Evolutionary conservation across 1,140 invertebrate species (phyloP).

Genomic region (Bombyx mandarina): DNA sequence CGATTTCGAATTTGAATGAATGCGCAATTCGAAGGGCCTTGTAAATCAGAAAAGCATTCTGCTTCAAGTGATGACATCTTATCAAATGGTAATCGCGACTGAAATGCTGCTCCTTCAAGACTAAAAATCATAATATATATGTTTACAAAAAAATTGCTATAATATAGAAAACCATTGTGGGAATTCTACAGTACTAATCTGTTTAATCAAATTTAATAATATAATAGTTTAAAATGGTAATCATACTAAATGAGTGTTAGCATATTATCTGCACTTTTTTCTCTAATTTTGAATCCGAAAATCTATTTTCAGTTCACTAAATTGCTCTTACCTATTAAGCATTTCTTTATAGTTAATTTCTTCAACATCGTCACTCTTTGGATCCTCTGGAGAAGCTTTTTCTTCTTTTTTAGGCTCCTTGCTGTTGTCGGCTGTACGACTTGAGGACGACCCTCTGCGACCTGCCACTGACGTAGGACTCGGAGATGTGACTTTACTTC

Average conservation of each 20-base stretch:
- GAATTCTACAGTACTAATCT: too few relatives aligned
- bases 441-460: conserved; percentile 62
- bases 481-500: conserved; percentile 69
- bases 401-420: conserved; percentile 69
- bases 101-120: conserved; percentile 93
- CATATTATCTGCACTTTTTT: background rate
- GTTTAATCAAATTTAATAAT: too few relatives aligned
- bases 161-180: too few relatives aligned
- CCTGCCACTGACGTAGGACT: conserved; percentile 56
- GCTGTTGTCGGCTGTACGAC: conserved; percentile 35
- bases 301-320: background rate
- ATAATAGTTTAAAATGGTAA: background rate
- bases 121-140: conserved; percentile 59
- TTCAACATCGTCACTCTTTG: conserved; percentile 70
- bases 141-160: background rate
- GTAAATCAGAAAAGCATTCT: conserved; percentile 93
- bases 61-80: conserved; percentile 96
- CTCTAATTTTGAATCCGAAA: background rate
- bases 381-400: conserved; percentile 59
- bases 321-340: conserved; percentile 53
- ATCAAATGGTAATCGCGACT: conserved; percentile 93
- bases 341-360: conserved; percentile 69
- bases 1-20: conserved; percentile 95
- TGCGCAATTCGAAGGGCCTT: conserved; percentile 86
- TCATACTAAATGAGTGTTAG: background rate